phyloP scores from a whole-genome alignment of 2,797 vertebrate genomes.

The Varecia variegata region DNA sequence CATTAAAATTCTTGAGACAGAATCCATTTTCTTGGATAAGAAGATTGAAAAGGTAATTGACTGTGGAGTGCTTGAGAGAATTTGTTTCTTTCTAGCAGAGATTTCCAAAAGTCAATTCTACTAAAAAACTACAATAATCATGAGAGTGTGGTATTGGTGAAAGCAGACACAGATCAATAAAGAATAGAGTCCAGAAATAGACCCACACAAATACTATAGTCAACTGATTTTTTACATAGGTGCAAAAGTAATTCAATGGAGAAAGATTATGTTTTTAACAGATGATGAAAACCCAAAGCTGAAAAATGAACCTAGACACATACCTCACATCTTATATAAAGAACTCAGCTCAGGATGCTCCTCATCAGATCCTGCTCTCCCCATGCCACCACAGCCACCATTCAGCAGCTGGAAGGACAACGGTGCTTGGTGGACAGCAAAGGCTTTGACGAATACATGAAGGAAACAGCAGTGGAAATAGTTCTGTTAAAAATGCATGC shows the following conservation, averaged over 20 bases:
- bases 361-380: not conserved
- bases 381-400: not conserved
- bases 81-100: conserved; percentile 14
- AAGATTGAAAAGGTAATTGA: conserved; percentile 38
- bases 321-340: not conserved
- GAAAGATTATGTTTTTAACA: conserved; percentile 31
- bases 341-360: not conserved
- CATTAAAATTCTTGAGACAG: conserved; percentile 37
- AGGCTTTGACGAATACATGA: conserved; percentile 93
- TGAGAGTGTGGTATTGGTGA: not conserved
- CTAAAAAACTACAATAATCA: conserved; percentile 18
- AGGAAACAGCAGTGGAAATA: conserved; percentile 76
- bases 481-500: conserved; percentile 82
- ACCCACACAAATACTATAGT: not conserved
- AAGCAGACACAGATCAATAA: conserved; percentile 6
- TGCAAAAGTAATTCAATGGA: conserved; percentile 14
- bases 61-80: not conserved
- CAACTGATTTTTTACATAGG: conserved; percentile 42
- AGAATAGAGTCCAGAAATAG: conserved; percentile 39
- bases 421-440: conserved; percentile 91
- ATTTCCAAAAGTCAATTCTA: conserved; percentile 35
- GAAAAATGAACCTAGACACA: not conserved
- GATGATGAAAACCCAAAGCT: not conserved
- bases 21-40: conserved; percentile 31
- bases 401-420: conserved; percentile 84